Evolutionary conservation across 2,797 vertebrate genomes (phyloP).

Genomic region (Dendrocincla fuliginosa): DNA sequence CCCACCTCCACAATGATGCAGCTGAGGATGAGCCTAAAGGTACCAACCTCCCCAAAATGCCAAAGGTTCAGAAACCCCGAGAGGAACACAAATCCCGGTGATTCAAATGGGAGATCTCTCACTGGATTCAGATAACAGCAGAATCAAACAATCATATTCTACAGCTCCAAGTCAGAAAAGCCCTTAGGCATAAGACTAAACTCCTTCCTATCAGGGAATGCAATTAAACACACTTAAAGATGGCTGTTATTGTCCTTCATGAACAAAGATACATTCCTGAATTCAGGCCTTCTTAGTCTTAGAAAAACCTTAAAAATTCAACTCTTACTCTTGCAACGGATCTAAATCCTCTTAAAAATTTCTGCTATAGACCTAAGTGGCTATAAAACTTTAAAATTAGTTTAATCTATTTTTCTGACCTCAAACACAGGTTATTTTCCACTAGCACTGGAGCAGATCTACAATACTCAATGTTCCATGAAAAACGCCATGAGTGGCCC

Average conservation of each 20-base stretch:
- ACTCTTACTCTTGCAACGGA: not conserved
- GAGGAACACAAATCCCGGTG: not conserved
- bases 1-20: not conserved
- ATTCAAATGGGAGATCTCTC: not conserved
- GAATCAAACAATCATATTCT: not conserved
- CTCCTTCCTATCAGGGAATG: not conserved
- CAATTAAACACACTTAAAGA: conserved; percentile 27
- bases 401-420: conserved; percentile 73
- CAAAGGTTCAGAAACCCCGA: not conserved
- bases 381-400: conserved; percentile 66
- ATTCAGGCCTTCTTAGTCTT: not conserved
- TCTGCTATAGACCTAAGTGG: conserved; percentile 37
- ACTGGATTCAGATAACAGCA: not conserved
- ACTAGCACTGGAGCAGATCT: conserved; percentile 48
- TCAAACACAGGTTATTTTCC: conserved; percentile 70
- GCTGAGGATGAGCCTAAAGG: not conserved
- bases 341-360: conserved; percentile 24
- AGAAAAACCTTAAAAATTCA: conserved; percentile 15
- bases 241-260: not conserved
- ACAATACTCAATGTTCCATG: conserved; percentile 46
- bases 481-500: conserved; percentile 52
- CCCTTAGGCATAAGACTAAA: not conserved
- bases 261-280: not conserved
- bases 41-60: not conserved
- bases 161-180: conserved; percentile 25